These are phyloP conservation scores for Mormyrus proboscirostris DNA, from an alignment of 2,797 vertebrate genomes.

Conservation along the genomic window DNA sequence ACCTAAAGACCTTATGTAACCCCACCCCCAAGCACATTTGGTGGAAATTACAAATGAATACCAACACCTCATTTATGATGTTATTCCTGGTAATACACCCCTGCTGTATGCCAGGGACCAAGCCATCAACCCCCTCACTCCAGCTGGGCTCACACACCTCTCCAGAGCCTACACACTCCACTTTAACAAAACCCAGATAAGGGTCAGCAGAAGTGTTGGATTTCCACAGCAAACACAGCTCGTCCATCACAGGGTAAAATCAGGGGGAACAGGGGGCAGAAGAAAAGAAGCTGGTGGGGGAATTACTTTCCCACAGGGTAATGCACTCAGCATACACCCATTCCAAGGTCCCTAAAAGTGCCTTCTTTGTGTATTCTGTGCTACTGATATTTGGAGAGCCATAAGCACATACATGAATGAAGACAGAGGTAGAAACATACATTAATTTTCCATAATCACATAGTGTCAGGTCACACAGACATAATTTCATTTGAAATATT, in stretches of 20 bases:
- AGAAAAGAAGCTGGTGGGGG: constrained; percentile 19
- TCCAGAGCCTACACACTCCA: constrained; percentile 41
- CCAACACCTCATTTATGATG: constrained; percentile 62
- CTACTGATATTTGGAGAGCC: background rate
- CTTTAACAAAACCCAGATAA: constrained; percentile 61
- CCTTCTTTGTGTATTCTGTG: background rate
- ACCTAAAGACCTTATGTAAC: constrained; percentile 53
- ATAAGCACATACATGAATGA: background rate
- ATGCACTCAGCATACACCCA: background rate
- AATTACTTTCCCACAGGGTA: background rate
- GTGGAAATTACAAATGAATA: constrained; percentile 65
- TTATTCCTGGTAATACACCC: constrained; percentile 61
- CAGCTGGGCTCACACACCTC: constrained; percentile 43
- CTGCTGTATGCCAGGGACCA: constrained; percentile 45
- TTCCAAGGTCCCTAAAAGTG: background rate
- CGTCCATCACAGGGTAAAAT: constrained; percentile 48
- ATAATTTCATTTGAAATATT: background rate
- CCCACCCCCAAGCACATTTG: constrained; percentile 46
- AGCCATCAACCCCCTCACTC: constrained; percentile 31
- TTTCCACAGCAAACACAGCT: constrained; percentile 43
- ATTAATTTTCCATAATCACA: background rate
- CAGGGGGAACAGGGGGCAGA: constrained; percentile 23
- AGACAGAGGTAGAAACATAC: background rate
- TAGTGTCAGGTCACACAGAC: background rate
- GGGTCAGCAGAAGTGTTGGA: constrained; percentile 33